phyloP scores from a whole-genome alignment of 2,113 vertebrate genomes.

The Thalassarche chlororhynchos region DNA sequence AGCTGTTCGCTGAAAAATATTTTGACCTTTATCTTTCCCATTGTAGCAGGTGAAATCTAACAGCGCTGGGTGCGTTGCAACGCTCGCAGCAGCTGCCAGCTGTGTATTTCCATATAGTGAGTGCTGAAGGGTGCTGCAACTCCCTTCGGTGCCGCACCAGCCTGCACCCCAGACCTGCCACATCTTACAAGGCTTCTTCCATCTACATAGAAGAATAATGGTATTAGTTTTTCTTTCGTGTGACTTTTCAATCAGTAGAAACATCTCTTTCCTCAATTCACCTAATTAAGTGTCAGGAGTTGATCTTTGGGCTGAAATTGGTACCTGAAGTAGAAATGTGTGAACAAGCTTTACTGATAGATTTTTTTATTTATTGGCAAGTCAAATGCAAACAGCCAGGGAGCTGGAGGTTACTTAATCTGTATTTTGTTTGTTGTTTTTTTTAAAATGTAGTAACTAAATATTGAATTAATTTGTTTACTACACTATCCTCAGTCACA shows the following conservation, averaged over 20 bases:
- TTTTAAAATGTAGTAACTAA: neutral
- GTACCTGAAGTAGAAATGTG: neutral
- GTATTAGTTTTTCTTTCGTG: neutral
- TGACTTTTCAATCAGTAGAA: neutral
- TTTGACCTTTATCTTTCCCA: neutral
- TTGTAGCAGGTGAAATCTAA: neutral
- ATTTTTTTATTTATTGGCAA: constrained; percentile 1
- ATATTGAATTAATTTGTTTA: neutral
- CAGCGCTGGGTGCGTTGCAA: neutral
- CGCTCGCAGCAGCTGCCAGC: neutral
- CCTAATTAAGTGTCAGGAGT: constrained; percentile 10
- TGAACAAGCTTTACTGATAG: constrained; percentile 13
- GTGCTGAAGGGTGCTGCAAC: neutral
- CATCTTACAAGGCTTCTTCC: neutral
- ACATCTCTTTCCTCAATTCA: neutral
- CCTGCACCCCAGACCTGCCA: neutral
- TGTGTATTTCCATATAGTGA: fast-evolving
- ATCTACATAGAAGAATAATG: neutral
- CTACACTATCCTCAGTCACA: neutral
- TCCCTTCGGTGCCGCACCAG: neutral
- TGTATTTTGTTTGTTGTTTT: neutral
- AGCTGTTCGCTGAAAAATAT: neutral
- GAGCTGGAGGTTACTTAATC: neutral
- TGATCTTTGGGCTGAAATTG: constrained; percentile 24
- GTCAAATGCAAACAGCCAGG: neutral